Evolutionary conservation across 1,140 invertebrate genomes (phyloP), one percentile per base, ranked within the genome.

Genomic region (Teleopsis dalmanni): DNA sequence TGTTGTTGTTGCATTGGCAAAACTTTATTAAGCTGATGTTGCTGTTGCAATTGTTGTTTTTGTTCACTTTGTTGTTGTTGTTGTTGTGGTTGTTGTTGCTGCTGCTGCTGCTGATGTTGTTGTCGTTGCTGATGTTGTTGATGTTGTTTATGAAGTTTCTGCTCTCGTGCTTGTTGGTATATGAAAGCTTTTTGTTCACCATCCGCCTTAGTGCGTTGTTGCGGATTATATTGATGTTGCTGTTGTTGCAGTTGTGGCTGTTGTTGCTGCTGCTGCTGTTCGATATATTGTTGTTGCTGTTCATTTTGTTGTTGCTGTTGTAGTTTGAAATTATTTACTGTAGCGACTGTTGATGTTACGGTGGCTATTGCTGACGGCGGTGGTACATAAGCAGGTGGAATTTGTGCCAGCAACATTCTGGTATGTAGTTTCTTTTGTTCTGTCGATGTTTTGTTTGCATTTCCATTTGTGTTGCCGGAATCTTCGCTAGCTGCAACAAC

Each of bases 141-240:
- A 25, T 52, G 50, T 14, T 47, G 40, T 35, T 47, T 31, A 26
- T 53, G 47, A n/a, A 34, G 36, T 40, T 48, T 35, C 26, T 43
- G 51, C 42, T 52, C 46, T 16, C 47, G 46, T 16, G 45, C 34
- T 19, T 52, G 40, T 18, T 52, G 51, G 40, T 52, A 48, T 7
- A 45, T 19, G 22, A 34, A 43, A 36, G 35, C 25, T 33, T 43
- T 36, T 9, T 50, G 52, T 37, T 52, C 51, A n/a, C 51, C 51
- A 48, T 52, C 51, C 6, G 51, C 51, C 29, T 52, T 52, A 22
- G 51, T 52, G 19, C 51, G 40, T 26, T 48, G 47, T 21, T 47
- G 45, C 3, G 33, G 13, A 37, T 47, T 52, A 38, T 52, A 52
- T 7, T 46, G 44, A n/a, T 41, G 38, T 19, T 41, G 34, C 13